Evolutionary conservation across 2,113 vertebrate genomes (phyloP), one percentile per base, ranked within the genome.

Genomic region (Cettia cetti): DNA sequence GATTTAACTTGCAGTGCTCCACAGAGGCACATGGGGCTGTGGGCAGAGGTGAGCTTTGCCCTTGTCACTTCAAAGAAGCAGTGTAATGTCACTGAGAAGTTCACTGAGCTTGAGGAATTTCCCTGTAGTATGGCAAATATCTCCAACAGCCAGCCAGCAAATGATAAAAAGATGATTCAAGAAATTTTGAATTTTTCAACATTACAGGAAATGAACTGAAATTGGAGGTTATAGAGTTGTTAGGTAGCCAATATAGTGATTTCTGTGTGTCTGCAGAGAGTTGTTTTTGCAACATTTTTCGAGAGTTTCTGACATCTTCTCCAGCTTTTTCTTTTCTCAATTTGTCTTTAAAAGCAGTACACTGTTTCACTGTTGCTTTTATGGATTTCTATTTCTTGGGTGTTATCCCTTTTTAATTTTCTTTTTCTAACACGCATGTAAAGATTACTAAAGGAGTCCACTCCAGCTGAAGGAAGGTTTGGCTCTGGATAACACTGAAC

Each of bases 101-200:
- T 87, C 72, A 49, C 42, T 91, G 64, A 90, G 27, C 60, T 82
- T 89, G 57, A 86, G 61, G 82, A 90, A 91, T 92, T 94, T 93
- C 61, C 35, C 20, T 1, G 4, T 24, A 37, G 42, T 70, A 60
- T 71, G 37, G 31, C 30, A 90, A 40, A 69, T 75, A 37, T 80
- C 66, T 80, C 49, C 60, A 78, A 49, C 18, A 74, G 27, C 23
- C 37, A 69, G 37, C 37, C 56, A 82, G 30, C 20, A 83, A 82
- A 74, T 74, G 42, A 81, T 50, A 45, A 91, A 85, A 85, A 84
- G 49, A 22, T 93, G 30, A 59, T 80, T 76, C 16, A 15, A 53
- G 42, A 82, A 84, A 52, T 72, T 27, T 44, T 89, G 64, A 74
- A 35, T 37, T 81, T 89, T 92, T 82, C 4, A 3, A 40, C 64